A percentile compares a stretch with the other conserved stretches of the same genome.
These are phyloP conservation scores for Smutsia gigantea DNA, from an alignment of 2,797 vertebrate genomes.

Conservation along the genomic window DNA sequence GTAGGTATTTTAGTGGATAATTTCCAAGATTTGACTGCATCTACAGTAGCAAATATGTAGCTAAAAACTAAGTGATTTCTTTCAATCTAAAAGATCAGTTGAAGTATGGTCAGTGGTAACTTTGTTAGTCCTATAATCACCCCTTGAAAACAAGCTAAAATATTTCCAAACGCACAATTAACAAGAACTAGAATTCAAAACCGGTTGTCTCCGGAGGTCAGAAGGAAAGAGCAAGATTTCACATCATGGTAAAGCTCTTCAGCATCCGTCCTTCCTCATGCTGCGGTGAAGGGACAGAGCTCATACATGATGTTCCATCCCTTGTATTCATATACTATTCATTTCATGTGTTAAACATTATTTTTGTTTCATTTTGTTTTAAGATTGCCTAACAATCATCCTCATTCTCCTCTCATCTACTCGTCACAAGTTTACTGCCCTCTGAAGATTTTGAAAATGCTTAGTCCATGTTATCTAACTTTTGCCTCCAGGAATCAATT, in stretches of 20 bases:
- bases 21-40: neutral
- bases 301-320: neutral
- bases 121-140: neutral
- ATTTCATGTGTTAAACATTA: neutral
- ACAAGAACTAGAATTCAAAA: neutral
- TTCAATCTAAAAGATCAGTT: neutral
- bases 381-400: neutral
- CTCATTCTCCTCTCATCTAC: neutral
- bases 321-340: neutral
- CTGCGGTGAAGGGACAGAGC: neutral
- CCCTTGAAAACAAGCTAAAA: neutral
- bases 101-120: neutral
- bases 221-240: neutral
- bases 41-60: neutral
- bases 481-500: neutral
- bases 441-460: neutral
- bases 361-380: neutral
- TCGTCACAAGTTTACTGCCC: neutral
- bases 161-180: neutral
- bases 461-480: neutral
- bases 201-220: neutral
- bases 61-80: neutral
- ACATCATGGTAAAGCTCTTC: rapidly evolving
- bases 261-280: neutral
- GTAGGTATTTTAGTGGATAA: neutral